Evolutionary conservation across 2,797 vertebrate genomes (phyloP).

Genomic region (Ptychobarbus kaznakovi): DNA sequence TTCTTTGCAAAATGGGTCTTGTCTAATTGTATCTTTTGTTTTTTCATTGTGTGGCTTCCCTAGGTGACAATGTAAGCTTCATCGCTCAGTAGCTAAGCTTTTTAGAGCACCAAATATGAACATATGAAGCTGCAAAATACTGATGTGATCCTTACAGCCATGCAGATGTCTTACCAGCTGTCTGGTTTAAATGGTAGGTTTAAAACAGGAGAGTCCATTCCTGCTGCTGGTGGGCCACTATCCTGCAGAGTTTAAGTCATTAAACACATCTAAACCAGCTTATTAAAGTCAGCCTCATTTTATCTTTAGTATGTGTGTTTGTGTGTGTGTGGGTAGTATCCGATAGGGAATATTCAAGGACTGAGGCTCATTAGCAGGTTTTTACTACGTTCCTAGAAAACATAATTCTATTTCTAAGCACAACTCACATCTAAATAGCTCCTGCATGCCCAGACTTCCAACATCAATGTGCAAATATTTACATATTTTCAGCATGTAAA

Average conservation of each 20-base stretch:
- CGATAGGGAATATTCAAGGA: slow-evolving; percentile 35
- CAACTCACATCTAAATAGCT: not conserved
- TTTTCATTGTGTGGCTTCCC: slow-evolving; percentile 52
- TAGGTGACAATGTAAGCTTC: slow-evolving; percentile 56
- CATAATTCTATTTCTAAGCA: slow-evolving; percentile 43
- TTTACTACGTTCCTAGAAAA: slow-evolving; percentile 39
- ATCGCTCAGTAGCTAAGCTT: slow-evolving; percentile 56
- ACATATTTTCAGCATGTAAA: too few relatives aligned
- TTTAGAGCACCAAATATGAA: slow-evolving; percentile 42
- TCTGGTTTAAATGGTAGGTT: slow-evolving; percentile 65
- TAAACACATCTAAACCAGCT: not conserved
- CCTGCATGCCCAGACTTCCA: not conserved
- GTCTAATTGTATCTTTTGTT: slow-evolving; percentile 65
- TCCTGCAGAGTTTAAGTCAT: not conserved
- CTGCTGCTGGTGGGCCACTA: not conserved
- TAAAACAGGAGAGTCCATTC: not conserved
- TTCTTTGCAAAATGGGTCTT: slow-evolving; percentile 63
- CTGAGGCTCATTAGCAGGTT: slow-evolving; percentile 24
- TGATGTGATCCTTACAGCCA: not conserved
- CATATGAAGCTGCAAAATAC: not conserved
- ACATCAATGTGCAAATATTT: too few relatives aligned
- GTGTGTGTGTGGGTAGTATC: slow-evolving; percentile 29
- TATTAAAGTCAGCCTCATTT: slow-evolving; percentile 15
- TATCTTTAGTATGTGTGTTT: slow-evolving; percentile 8
- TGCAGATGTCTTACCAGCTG: not conserved